Evolutionary conservation across 1,140 invertebrate species (phyloP).

Genomic region (Nylanderia fulva): DNA sequence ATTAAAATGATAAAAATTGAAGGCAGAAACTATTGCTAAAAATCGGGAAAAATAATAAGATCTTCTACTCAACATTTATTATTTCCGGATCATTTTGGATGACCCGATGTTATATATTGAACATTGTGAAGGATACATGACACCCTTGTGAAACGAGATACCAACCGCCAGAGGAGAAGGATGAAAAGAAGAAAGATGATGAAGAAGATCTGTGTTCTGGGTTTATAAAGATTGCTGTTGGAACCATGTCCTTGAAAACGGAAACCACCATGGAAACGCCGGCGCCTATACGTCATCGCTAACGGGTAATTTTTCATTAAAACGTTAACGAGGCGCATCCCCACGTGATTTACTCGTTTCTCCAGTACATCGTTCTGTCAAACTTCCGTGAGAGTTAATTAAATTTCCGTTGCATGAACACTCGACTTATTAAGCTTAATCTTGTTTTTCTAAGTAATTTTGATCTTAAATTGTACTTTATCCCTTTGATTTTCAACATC

Average conservation of each 20-base stretch:
- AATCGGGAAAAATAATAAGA: constrained; percentile 20
- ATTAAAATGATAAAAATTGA: background rate
- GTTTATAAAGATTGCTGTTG: constrained; percentile 73
- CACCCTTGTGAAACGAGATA: constrained; percentile 80
- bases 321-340: constrained; percentile 6
- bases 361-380: background rate
- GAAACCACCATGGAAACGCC: constrained; percentile 76
- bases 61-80: constrained; percentile 1
- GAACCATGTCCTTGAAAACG: constrained; percentile 60
- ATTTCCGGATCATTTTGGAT: constrained; percentile 25
- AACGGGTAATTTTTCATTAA: constrained; percentile 32
- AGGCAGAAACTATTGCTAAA: constrained; percentile 2
- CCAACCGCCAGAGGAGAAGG: constrained; percentile 71
- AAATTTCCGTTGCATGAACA: background rate
- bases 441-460: background rate
- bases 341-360: background rate
- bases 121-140: constrained; percentile 75
- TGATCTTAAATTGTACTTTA: background rate
- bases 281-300: constrained; percentile 45
- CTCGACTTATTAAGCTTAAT: background rate
- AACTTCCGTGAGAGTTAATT: background rate
- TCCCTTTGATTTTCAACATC: background rate
- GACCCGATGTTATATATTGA: constrained; percentile 15
- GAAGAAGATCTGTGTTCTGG: constrained; percentile 71
- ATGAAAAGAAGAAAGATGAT: constrained; percentile 64